phyloP scores from a whole-genome alignment of 2,113 vertebrate genomes.

The Pseudopipra pipra region DNA sequence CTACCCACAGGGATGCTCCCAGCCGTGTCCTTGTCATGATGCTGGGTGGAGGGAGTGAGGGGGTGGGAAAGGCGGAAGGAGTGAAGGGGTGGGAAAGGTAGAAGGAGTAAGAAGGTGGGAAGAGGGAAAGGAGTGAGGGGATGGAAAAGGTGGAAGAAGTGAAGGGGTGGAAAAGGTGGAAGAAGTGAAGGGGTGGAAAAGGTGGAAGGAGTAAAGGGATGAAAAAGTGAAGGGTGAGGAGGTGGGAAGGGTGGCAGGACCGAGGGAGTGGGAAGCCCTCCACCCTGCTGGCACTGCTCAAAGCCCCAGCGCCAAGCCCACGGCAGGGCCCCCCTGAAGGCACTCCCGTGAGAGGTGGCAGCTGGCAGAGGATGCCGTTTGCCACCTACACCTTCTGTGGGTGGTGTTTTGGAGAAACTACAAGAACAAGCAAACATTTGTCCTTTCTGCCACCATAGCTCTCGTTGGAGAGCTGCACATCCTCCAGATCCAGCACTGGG shows the following conservation, averaged over 20 bases:
- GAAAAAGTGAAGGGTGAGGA: not conserved
- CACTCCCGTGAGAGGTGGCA: not conserved
- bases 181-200: not conserved
- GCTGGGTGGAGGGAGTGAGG: not conserved
- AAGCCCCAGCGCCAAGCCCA: not conserved
- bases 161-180: not conserved
- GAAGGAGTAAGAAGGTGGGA: no score
- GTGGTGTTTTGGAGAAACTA: not conserved
- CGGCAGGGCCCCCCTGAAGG: not conserved
- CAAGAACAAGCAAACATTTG: not conserved
- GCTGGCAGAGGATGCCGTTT: not conserved
- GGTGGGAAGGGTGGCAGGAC: not conserved
- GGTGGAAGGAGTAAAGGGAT: not conserved
- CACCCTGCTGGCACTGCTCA: not conserved
- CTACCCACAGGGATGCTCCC: not conserved
- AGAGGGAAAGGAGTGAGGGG: not conserved
- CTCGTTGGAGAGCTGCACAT: not conserved
- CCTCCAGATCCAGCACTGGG: not conserved
- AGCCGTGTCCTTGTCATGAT: not conserved
- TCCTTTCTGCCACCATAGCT: not conserved
- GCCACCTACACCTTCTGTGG: not conserved
- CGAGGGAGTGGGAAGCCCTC: not conserved
- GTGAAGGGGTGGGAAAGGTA: no score
- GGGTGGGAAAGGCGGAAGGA: not conserved
- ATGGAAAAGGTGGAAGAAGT: not conserved